Evolutionary conservation across 2,797 vertebrate genomes (phyloP), one percentile per base, ranked within the genome.

Genomic region (Melopsittacus undulatus): DNA sequence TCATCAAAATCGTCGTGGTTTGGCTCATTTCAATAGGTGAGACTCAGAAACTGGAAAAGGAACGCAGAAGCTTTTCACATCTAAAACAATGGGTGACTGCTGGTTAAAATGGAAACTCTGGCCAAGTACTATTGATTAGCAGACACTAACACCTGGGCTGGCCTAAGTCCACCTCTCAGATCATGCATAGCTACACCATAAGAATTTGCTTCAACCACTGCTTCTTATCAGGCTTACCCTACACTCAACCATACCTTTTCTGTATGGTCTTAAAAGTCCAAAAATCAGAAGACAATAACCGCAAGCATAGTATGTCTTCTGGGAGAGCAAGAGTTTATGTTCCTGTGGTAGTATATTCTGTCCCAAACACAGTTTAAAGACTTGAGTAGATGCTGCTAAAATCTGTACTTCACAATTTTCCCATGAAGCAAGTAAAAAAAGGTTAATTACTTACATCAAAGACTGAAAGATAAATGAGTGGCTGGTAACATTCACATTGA

Each of bases 21-120:
- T 99, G 99, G 99, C 93, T 99, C 94, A 99, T 99, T 98, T 99
- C 99, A 92, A 98, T 99, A 98, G 98, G 99, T 97, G 79, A 91
- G 77, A 86, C 19, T 15, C 2, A 0, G 66, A 69, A n/a, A 69
- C 61, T 68, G 49, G n/a, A 45, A 92, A 90, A 72, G 10, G 61
- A 80, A 42, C 16, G 12, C 30, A 52, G 36, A 36, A 90, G 64
- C 8, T 82, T 92, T 92, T 88, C 3, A 23, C 46, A 30, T 51
- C 22, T 59, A n/a, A 88, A 95, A 62, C n/a, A 78, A 40, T 14
- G 68, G 20, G 19, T 38, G 34, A 87, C 78, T 68, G 7, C 34
- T 56, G 46, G 27, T 32, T 17, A 30, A 76, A 67, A 48, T 7
- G 34, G 64, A 72, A 83, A 62, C 76, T 59, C 26, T 70, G 36